A percentile compares a stretch with the other conserved stretches of the same genome.
phyloP scores from a whole-genome alignment of 35 echinoderm and acorn worm genomes.

The Lytechinus variegatus region DNA sequence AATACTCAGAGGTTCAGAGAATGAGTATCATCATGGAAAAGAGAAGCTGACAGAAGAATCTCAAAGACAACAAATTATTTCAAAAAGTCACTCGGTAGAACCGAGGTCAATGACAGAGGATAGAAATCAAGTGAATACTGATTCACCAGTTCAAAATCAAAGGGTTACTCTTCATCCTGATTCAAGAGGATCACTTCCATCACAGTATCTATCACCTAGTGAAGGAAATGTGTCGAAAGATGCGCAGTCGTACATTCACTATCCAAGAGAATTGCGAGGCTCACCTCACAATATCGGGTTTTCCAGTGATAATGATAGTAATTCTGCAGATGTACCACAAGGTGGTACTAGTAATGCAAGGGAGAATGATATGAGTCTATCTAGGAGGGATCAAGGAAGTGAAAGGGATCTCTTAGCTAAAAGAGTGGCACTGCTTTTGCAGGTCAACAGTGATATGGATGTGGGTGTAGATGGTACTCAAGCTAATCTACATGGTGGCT shows the following conservation, averaged over 20 bases:
- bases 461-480: not conserved
- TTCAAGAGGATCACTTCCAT: not conserved
- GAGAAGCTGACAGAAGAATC: not conserved
- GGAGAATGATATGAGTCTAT: not conserved
- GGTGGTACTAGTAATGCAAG: not conserved
- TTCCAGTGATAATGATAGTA: conserved; percentile 19
- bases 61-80: not conserved
- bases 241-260: conserved; percentile 69
- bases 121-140: not conserved
- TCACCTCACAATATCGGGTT: conserved; percentile 5
- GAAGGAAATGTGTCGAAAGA: conserved; percentile 37
- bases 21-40: not conserved
- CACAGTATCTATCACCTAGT: not conserved
- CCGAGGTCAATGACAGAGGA: not conserved
- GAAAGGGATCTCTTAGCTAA: conserved; percentile 28
- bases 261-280: conserved; percentile 68
- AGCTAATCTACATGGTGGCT: not conserved
- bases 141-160: not conserved
- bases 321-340: conserved; percentile 14
- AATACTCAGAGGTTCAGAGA: conserved; percentile 16
- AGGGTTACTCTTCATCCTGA: not conserved
- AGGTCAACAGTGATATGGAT: not conserved
- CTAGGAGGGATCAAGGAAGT: conserved; percentile 16
- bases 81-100: not conserved
- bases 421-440: conserved; percentile 47